Evolutionary conservation across 2,888 invertebrate genomes (phyloP), one percentile per base, ranked within the genome.

Genomic region (Osedax fenrisi): DNA sequence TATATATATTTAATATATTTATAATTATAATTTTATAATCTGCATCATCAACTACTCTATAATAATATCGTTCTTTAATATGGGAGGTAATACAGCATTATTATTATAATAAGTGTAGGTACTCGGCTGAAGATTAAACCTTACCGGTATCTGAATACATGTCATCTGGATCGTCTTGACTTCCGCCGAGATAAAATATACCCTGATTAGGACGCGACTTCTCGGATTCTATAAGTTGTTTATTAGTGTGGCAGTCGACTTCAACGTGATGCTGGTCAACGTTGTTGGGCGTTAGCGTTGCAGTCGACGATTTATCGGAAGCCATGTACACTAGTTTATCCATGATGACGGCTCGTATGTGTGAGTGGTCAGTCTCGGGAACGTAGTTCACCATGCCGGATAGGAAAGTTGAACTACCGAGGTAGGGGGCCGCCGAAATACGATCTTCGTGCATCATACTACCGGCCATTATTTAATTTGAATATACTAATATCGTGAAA

Each of bases 331-430:
- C 41, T 5, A 41, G 41, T 17, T 41, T 41, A 17, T 41, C 41
- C 41, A 41, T 5, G 17, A 41, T 41, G 41, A 17, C 41, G 5
- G 41, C 41, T 5, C 41, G 41, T 10, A 41, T 41, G 5, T 41
- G 5, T 17, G 41, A 41, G 5, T 41, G 41, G 17, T 41, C 41
- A 41, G 41, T 41, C 68, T 26, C 2, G 26, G 26, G 68, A 24
- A 26, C 27, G 26, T 68, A 26, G 26, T 68, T 68, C 26, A 23
- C 25, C 26, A 26, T 68, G 5, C 68, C 68, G 17, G 68, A 68
- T n/a, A 68, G 22, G 26, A 68, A 68, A 26, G 25, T 68, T 13
- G 26, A 26, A 26, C 68, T 68, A 2, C 68, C 68, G 26, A 24
- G 68, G 26, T 68, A 68, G 26, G 26, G 68, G 13, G 68, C 68